Base-by-base conservation (phyloP, 2,888 invertebrate species). In the Heteropelma amictum region DNA sequence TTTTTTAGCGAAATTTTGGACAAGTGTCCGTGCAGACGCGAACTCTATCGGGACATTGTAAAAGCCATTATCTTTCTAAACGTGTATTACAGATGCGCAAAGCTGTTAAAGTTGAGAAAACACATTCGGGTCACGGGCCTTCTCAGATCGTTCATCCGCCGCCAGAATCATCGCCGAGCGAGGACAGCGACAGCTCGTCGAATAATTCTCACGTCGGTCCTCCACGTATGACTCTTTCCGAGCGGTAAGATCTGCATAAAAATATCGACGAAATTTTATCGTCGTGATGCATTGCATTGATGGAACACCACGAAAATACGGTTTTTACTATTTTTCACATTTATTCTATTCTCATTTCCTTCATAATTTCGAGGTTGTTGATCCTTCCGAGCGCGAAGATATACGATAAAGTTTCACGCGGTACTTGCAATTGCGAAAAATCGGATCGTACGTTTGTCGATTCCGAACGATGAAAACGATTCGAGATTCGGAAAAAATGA, bases 211-310 rank as follows among this genome's bases (percentile, higher is more conserved):
- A 93, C 19, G 92, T 93, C 56, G 93, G 89, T 42, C 90, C 89
- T 60, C 88, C 85, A 81, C 92, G 93, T 72, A 90, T 97, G 84
- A 96, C 96, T 0, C 90, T 97, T 10, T 96, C 96, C 0, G 96
- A 97, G 89, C 92, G 92, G 89, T 88, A 84, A 63, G 63, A 63
- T 30, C 12, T 38, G 10, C 35, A 23, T 2, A 19, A 30, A 40
- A 19, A 14, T 6, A 33, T 12, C 10, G 12, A 3, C 8, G 21
- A 23, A 23, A 23, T n/a, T n/a, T n/a, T n/a, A n/a, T n/a, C n/a
- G n/a, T n/a, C n/a, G n/a, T n/a, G n/a, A n/a, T n/a, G n/a, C n/a
- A n/a, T n/a, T n/a, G n/a, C n/a, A n/a, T n/a, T n/a, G n/a, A n/a
- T n/a, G n/a, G n/a, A n/a, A n/a, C n/a, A n/a, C n/a, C n/a, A n/a